Conservation (phyloP, 2,797 vertebrate genomes). For the Gobionotothen gibberifrons region DNA sequence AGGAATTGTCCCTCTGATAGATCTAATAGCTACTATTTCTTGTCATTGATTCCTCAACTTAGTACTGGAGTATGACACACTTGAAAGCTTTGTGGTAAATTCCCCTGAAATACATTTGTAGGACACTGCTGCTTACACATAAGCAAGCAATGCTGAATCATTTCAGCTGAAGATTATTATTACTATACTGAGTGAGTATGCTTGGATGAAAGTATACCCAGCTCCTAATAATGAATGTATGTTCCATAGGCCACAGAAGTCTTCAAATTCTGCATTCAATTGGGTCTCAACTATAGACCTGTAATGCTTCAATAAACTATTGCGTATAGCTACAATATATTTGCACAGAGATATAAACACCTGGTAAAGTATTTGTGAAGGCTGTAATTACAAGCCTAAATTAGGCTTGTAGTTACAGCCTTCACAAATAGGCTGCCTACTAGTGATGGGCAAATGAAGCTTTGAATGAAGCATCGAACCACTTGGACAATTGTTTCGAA, state of each 20-base stretch:
- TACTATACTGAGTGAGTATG: conserved; percentile 4
- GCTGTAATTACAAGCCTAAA: no score
- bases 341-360: no score
- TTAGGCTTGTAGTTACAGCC: no score
- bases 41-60: conserved; percentile 11
- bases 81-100: conserved; percentile 30
- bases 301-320: no score
- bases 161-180: conserved; percentile 16
- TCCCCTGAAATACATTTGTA: conserved; percentile 17
- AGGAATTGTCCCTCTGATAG: conserved; percentile 17
- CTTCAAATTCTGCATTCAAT: no score
- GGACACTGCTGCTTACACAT: not conserved
- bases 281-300: no score
- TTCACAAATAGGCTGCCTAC: no score
- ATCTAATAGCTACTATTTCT: not conserved
- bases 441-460: no score
- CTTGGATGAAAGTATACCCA: conserved; percentile 8
- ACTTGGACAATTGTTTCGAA: no score
- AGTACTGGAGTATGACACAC: not conserved
- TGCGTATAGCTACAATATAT: no score
- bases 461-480: no score
- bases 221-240: conserved; percentile 33
- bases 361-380: no score
- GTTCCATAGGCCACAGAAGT: not conserved
- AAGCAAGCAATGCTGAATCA: conserved; percentile 1